Percentiles rank a stretch among this genome's conserved stretches.
phyloP scores from a whole-genome alignment of 2,888 invertebrate genomes.

The Tetanocera ferruginea region DNA sequence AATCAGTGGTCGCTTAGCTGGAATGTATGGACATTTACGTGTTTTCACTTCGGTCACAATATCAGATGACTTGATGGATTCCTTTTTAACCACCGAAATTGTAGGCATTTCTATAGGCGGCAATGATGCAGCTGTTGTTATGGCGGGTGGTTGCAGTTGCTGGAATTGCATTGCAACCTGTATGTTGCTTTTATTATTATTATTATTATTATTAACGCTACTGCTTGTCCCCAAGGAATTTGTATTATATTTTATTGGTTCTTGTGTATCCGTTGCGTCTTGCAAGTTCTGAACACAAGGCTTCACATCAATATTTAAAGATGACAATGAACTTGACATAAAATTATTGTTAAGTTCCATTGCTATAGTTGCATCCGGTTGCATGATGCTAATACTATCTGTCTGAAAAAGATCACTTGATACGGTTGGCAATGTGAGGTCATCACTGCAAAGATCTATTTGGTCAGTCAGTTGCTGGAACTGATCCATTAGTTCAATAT shows the following conservation, averaged over 20 bases:
- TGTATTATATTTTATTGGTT: neutral
- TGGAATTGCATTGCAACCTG: constrained; percentile 5
- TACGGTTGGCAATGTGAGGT: constrained; percentile 56
- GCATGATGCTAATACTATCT: constrained; percentile 53
- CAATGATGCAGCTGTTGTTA: constrained; percentile 43
- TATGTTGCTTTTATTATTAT: neutral
- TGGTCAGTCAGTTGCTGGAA: constrained; percentile 64
- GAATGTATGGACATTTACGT: constrained; percentile 55
- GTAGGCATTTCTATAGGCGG: constrained; percentile 58
- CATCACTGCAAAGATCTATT: constrained; percentile 63
- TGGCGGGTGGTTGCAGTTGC: neutral
- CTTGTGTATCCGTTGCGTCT: neutral
- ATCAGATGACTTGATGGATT: constrained; percentile 53
- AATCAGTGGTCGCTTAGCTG: constrained; percentile 57
- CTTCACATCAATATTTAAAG: neutral
- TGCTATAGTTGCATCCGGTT: neutral
- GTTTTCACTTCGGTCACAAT: constrained; percentile 55
- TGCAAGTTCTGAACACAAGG: neutral
- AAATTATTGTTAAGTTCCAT: neutral
- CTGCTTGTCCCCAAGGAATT: neutral
- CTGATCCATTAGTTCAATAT: constrained; percentile 68
- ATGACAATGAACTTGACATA: constrained; percentile 1
- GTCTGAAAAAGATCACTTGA: constrained; percentile 54
- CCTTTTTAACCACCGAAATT: constrained; percentile 58
- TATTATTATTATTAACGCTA: neutral